phyloP scores from a whole-genome alignment of 2,888 invertebrate genomes.

The Zhengitettix transpicula region DNA sequence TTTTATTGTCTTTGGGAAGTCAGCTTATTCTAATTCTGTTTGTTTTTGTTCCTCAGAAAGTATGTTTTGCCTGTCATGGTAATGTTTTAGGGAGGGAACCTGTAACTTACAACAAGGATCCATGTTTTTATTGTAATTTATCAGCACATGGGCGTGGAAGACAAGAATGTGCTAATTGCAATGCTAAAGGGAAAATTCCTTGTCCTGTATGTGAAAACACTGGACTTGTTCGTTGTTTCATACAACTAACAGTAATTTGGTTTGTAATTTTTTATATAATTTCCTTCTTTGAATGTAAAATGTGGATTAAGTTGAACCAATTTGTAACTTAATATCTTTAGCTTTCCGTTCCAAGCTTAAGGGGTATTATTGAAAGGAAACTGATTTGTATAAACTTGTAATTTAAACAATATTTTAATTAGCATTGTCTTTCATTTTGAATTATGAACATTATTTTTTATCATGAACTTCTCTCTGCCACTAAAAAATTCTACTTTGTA shows the following conservation, averaged over 20 bases:
- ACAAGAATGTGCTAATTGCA: conserved; percentile 26
- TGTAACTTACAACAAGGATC: conserved; percentile 20
- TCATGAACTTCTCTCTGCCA: neutral
- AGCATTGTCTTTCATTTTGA: neutral
- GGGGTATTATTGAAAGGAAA: too few relatives aligned
- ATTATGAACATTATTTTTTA: neutral
- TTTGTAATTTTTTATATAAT: conserved; percentile 10
- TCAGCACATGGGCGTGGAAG: conserved; percentile 23
- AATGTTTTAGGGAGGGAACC: conserved; percentile 24
- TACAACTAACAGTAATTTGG: conserved; percentile 29
- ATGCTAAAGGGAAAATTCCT: conserved; percentile 25
- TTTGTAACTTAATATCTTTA: neutral
- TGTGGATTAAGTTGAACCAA: neutral
- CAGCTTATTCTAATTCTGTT: neutral
- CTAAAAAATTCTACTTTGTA: neutral
- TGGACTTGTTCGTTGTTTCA: conserved; percentile 29
- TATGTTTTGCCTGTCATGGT: conserved; percentile 29
- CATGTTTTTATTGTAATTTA: conserved; percentile 24
- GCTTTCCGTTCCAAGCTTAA: too few relatives aligned
- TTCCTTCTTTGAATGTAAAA: neutral
- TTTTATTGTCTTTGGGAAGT: neutral
- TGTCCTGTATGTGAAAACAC: conserved; percentile 28
- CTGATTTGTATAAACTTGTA: too few relatives aligned
- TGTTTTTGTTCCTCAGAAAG: conserved; percentile 16
- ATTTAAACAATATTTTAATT: neutral